Conservation (phyloP, 1,140 invertebrate species). For the Drosophila tropicalis region DNA sequence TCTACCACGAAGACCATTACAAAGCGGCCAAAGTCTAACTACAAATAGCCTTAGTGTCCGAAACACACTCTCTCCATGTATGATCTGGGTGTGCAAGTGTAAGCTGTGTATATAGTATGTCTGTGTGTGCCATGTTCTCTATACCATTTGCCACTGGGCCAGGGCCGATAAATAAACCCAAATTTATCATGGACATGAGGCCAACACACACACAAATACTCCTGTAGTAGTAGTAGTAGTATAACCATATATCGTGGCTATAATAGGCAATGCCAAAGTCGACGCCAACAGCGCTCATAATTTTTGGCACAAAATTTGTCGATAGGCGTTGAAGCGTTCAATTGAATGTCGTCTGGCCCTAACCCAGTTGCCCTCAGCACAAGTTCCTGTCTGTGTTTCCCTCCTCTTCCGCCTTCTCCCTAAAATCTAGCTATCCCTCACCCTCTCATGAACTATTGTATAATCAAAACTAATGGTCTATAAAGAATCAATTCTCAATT, state of each 20-base stretch:
- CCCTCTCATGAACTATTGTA: slow-evolving; percentile 63
- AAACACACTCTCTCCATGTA: slow-evolving; percentile 40
- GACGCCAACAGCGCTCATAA: slow-evolving; percentile 60
- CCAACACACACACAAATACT: slow-evolving; percentile 21
- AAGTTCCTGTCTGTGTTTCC: neutral
- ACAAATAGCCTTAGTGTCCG: slow-evolving; percentile 65
- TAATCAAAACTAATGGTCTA: slow-evolving; percentile 83
- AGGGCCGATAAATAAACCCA: slow-evolving; percentile 74
- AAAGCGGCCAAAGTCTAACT: slow-evolving; percentile 39
- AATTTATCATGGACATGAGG: slow-evolving; percentile 75
- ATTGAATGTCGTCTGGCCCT: slow-evolving; percentile 70
- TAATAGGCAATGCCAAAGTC: slow-evolving; percentile 63
- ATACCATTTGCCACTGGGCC: slow-evolving; percentile 53
- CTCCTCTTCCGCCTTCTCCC: neutral
- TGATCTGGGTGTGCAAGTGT: slow-evolving; percentile 30
- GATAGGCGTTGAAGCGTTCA: slow-evolving; percentile 81
- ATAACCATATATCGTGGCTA: slow-evolving; percentile 72
- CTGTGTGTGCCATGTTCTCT: slow-evolving; percentile 15
- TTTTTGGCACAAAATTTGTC: slow-evolving; percentile 79
- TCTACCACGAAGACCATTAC: neutral
- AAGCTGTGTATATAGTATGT: slow-evolving; percentile 31
- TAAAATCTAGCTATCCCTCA: neutral
- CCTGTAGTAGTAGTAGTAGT: slow-evolving; percentile 13
- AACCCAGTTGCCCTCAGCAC: slow-evolving; percentile 14
- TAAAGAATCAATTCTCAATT: slow-evolving; percentile 83